A percentile compares a stretch with the other conserved stretches of the same genome.
These are phyloP conservation scores for Dysmachus trigonus DNA, from an alignment of 2,888 invertebrate species.

Conservation along the genomic window DNA sequence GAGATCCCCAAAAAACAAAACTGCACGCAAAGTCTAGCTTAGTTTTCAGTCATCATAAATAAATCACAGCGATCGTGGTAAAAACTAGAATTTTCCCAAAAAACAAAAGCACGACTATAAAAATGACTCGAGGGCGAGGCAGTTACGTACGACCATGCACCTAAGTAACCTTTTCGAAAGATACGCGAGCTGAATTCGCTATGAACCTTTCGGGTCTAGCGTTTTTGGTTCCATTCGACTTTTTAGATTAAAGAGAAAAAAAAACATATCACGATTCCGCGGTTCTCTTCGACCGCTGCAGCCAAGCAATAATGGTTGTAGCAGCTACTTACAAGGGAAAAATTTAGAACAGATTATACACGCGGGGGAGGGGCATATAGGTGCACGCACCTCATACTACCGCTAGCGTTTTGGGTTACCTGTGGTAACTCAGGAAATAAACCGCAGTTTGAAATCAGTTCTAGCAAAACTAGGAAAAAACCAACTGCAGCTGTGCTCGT, in stretches of 20 bases:
- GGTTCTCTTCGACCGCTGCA: not conserved
- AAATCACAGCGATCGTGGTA: not conserved
- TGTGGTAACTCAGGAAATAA: constrained; percentile 26
- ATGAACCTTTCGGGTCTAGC: not conserved
- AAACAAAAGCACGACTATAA: constrained; percentile 1
- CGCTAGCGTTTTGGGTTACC: constrained; percentile 3
- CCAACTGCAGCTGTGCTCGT: not conserved
- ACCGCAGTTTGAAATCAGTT: constrained; percentile 17
- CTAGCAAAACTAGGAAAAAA: not conserved
- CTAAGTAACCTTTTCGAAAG: constrained; percentile 22
- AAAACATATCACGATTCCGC: constrained; percentile 27
- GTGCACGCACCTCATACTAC: constrained; percentile 2
- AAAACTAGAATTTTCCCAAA: constrained; percentile 23
- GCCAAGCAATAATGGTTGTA: not conserved
- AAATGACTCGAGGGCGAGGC: constrained; percentile 24
- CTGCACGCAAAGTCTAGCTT: not conserved
- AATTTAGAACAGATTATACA: constrained; percentile 20
- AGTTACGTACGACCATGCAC: not conserved
- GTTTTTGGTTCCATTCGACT: constrained; percentile 25
- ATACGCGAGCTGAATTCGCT: constrained; percentile 14
- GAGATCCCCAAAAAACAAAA: not conserved
- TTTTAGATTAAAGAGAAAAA: too few relatives aligned
- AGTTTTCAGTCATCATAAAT: not conserved
- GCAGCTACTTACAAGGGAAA: not conserved
- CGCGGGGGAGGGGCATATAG: not conserved